phyloP scores from a whole-genome alignment of 2,113 vertebrate genomes.

The Leptosomus discolor region DNA sequence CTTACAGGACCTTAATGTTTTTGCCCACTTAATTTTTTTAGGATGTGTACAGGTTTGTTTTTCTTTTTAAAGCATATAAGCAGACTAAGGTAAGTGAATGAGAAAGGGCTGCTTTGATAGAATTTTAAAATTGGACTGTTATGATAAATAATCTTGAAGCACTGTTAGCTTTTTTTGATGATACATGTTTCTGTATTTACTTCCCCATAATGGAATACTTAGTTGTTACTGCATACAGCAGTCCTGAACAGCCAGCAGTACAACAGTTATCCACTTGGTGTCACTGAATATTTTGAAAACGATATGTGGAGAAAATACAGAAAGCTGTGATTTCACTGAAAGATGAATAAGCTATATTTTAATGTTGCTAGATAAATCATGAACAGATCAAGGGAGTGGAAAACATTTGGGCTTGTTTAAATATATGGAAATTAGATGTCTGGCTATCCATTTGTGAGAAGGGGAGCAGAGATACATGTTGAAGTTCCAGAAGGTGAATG shows the following conservation, averaged over 20 bases:
- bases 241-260: neutral
- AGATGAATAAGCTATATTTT: neutral
- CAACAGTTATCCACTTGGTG: slow-evolving; percentile 45
- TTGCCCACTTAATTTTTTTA: neutral
- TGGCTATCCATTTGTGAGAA: neutral
- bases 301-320: neutral
- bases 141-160: neutral
- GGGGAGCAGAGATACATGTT: neutral
- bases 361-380: neutral
- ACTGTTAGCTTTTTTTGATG: neutral
- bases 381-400: neutral
- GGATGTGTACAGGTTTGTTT: neutral
- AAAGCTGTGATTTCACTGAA: neutral
- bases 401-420: neutral
- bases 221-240: neutral
- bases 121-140: neutral
- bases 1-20: neutral
- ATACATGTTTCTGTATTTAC: neutral
- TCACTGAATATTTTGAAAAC: slow-evolving; percentile 13
- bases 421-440: neutral
- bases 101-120: neutral
- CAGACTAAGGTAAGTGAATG: neutral
- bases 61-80: neutral
- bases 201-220: neutral
- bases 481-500: neutral